Evolutionary conservation across 1,140 invertebrate genomes (phyloP), one percentile per base, ranked within the genome.

Genomic region (Bombus breviceps): DNA sequence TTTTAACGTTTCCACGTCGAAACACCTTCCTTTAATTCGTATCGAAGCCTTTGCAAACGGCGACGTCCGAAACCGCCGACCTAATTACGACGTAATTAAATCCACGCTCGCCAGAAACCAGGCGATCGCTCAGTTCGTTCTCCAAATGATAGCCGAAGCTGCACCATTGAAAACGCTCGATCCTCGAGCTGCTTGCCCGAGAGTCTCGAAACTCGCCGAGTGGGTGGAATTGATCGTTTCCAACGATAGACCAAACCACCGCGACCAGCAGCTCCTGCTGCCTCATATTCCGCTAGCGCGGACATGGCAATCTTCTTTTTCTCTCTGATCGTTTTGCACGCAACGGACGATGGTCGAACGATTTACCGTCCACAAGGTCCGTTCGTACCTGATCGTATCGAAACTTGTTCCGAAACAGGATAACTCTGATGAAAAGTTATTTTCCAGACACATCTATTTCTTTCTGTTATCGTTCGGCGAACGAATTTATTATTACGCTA

Each of bases 241-340:
- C 37, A 86, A 86, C 81, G 85, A 86, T 86, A 81, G 85, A 86
- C 75, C 81, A 86, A 86, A 86, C 85, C 69, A 53, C 59, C 57
- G 47, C 41, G 43, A 73, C 57, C 53, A 66, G 43, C 57, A 32
- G 12, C 15, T 32, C 47, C 18, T 22, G 6, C 18, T 53, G 18
- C 18, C 12, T n/a, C 28, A 10, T 59, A 13, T 69, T 22, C 66
- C 25, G 18, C 28, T 64, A 37, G 37, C 28, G 47, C 59, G 62
- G 25, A 59, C 47, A 47, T 32, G 64, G 47, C 57, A 43, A 59
- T 22, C 43, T 69, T 37, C 39, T 1, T 22, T 18, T 18, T 4
- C 43, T 69, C 43, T 39, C 34, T 1, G 22, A 39, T 57, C 0
- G 22, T 22, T 9, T 68, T 32, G 3, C 13, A 18, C 64, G 9